phyloP scores from a whole-genome alignment of 2,797 vertebrate genomes.

The Channallabes apus region DNA sequence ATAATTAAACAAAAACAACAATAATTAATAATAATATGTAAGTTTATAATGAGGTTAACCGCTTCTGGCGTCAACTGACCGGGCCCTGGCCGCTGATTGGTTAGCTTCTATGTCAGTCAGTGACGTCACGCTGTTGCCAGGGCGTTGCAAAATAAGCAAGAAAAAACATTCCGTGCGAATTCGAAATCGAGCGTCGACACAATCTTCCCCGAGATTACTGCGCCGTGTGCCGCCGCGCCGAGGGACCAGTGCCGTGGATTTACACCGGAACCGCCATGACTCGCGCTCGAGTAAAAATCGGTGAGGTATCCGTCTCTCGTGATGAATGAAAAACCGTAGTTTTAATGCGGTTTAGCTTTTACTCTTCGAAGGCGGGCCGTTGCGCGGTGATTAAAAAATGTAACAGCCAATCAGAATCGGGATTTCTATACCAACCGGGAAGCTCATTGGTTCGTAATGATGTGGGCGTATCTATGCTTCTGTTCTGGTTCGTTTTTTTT shows the following conservation, averaged over 20 bases:
- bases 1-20: not conserved
- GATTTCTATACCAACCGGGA: slow-evolving; percentile 12
- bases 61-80: not conserved
- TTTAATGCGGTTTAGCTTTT: slow-evolving; percentile 18
- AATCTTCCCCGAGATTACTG: not conserved
- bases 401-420: slow-evolving; percentile 39
- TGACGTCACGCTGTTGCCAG: slow-evolving; percentile 62
- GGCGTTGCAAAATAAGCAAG: slow-evolving; percentile 56
- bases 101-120: slow-evolving; percentile 37
- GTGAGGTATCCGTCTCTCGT: slow-evolving; percentile 18
- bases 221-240: not conserved
- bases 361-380: slow-evolving; percentile 30
- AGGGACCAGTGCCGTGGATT: not conserved
- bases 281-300: slow-evolving; percentile 4
- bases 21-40: not conserved
- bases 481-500: not conserved
- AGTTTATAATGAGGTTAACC: not conserved
- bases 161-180: slow-evolving; percentile 27
- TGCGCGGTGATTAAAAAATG: slow-evolving; percentile 24
- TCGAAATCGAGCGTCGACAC: not conserved
- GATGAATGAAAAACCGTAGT: not conserved
- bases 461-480: slow-evolving; percentile 16
- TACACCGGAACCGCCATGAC: slow-evolving; percentile 4
- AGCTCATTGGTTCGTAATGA: slow-evolving; percentile 20
- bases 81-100: slow-evolving; percentile 40